phyloP scores from a whole-genome alignment of 2,113 vertebrate species.

The Gila orcuttii region DNA sequence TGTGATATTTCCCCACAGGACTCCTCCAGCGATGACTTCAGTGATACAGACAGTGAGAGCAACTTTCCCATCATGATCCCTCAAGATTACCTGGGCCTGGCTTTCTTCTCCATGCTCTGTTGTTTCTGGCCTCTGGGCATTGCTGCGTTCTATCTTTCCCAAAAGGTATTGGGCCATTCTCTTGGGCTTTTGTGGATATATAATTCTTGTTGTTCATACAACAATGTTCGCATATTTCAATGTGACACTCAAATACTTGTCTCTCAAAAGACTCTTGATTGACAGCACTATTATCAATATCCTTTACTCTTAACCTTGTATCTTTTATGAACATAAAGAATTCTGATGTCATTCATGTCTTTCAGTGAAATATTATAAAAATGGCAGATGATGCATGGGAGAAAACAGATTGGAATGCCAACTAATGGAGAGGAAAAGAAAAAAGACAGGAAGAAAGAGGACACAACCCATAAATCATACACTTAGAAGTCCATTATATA shows the following conservation, averaged over 20 bases:
- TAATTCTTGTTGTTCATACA: not conserved
- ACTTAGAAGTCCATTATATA: not conserved
- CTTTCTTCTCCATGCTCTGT: slow-evolving; percentile 91
- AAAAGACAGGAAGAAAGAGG: slow-evolving; percentile 15
- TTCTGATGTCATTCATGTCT: slow-evolving; percentile 32
- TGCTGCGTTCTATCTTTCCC: slow-evolving; percentile 88
- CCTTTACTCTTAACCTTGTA: not conserved
- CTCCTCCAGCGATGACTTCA: slow-evolving; percentile 83
- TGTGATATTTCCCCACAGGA: slow-evolving; percentile 61
- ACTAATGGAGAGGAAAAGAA: slow-evolving; percentile 27
- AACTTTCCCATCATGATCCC: slow-evolving; percentile 84
- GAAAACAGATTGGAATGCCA: slow-evolving; percentile 35
- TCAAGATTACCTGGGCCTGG: slow-evolving; percentile 86
- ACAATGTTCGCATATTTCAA: not conserved
- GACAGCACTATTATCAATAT: not conserved
- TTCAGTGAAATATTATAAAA: slow-evolving; percentile 26
- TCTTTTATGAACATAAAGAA: slow-evolving; percentile 3
- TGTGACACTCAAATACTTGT: not conserved
- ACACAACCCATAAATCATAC: slow-evolving; percentile 29
- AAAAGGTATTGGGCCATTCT: slow-evolving; percentile 77
- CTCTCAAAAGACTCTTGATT: not conserved
- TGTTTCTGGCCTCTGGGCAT: slow-evolving; percentile 93
- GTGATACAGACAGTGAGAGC: slow-evolving; percentile 80
- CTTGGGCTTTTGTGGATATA: not conserved
- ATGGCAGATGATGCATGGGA: slow-evolving; percentile 8